Evolutionary conservation across 2,888 invertebrate genomes (phyloP).

Genomic region (Chaetogeoica ovagalla): DNA sequence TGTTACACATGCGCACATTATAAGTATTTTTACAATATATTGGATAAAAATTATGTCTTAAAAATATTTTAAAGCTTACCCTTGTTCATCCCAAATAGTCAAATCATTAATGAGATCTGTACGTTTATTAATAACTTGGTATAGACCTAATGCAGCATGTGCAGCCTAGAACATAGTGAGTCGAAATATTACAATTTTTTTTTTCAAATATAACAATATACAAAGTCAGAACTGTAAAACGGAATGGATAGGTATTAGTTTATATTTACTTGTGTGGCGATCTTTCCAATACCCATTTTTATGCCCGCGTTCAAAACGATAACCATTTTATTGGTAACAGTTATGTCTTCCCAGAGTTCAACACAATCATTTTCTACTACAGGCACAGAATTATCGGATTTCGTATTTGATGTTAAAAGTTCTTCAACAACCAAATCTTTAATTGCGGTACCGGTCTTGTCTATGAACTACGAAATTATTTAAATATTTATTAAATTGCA

Average conservation of each 20-base stretch:
- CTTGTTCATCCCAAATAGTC: slow-evolving; percentile 32
- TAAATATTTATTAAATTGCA: too few species aligned
- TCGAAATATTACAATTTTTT: background rate
- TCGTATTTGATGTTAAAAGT: too few species aligned
- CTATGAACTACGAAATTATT: too few species aligned
- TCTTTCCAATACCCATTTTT: slow-evolving; percentile 41
- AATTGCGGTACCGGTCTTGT: too few species aligned
- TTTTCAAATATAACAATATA: background rate
- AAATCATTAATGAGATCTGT: slow-evolving; percentile 13
- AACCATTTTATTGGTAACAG: slow-evolving; percentile 21
- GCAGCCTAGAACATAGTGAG: slow-evolving; percentile 20
- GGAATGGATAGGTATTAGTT: background rate
- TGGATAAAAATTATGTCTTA: too few species aligned
- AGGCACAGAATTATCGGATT: too few species aligned
- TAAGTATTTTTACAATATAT: too few species aligned
- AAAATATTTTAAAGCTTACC: slow-evolving; percentile 12
- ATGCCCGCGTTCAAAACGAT: slow-evolving; percentile 30
- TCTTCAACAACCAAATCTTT: too few species aligned
- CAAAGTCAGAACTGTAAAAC: too few species aligned
- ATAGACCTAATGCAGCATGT: slow-evolving; percentile 38
- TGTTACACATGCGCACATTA: too few species aligned
- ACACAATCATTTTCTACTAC: too few species aligned
- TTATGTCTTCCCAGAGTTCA: slow-evolving; percentile 30
- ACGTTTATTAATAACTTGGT: slow-evolving; percentile 15
- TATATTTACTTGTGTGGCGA: slow-evolving; percentile 36